Percentiles rank a stretch among this genome's conserved stretches.
These are phyloP conservation scores for Glomeris maerens DNA, from an alignment of 1,140 invertebrate genomes.

Conservation along the genomic window DNA sequence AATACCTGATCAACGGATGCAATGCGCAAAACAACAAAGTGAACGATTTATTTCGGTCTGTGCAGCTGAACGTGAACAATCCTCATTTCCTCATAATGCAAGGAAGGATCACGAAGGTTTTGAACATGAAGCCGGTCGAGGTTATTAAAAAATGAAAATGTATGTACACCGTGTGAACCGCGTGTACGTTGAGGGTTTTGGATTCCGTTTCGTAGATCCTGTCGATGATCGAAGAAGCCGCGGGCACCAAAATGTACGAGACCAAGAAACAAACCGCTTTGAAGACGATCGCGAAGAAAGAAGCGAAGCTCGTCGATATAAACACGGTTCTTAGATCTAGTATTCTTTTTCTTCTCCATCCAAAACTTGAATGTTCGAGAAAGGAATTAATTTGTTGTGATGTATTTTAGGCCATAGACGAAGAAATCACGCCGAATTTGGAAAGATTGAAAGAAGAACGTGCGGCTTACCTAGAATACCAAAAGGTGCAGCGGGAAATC, in stretches of 20 bases:
- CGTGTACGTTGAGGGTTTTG: not conserved
- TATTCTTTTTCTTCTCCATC: too few species aligned
- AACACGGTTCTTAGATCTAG: conserved; percentile 65
- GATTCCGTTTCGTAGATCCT: conserved; percentile 49
- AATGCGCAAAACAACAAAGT: conserved; percentile 79
- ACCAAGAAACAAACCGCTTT: conserved; percentile 75
- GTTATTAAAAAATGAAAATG: conserved; percentile 39
- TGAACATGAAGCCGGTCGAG: conserved; percentile 97
- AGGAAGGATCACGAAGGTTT: conserved; percentile 95
- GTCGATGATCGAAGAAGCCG: conserved; percentile 97
- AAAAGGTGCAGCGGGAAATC: conserved; percentile 68
- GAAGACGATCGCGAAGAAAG: conserved; percentile 86
- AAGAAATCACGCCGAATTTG: conserved; percentile 77
- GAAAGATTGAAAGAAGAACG: conserved; percentile 74
- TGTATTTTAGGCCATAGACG: conserved; percentile 56
- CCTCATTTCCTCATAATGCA: conserved; percentile 99
- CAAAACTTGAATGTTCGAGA: too few species aligned
- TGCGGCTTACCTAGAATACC: conserved; percentile 71
- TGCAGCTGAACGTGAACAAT: conserved; percentile 97
- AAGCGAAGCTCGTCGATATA: conserved; percentile 75
- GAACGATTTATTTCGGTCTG: conserved; percentile 86
- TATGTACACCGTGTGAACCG: not conserved
- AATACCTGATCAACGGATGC: conserved; percentile 89
- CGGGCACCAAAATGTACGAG: conserved; percentile 96
- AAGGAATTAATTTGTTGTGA: too few species aligned